A percentile compares a stretch with the other conserved stretches of the same genome.
phyloP scores from a whole-genome alignment of 2,113 vertebrate genomes.

The Anas platyrhynchos region DNA sequence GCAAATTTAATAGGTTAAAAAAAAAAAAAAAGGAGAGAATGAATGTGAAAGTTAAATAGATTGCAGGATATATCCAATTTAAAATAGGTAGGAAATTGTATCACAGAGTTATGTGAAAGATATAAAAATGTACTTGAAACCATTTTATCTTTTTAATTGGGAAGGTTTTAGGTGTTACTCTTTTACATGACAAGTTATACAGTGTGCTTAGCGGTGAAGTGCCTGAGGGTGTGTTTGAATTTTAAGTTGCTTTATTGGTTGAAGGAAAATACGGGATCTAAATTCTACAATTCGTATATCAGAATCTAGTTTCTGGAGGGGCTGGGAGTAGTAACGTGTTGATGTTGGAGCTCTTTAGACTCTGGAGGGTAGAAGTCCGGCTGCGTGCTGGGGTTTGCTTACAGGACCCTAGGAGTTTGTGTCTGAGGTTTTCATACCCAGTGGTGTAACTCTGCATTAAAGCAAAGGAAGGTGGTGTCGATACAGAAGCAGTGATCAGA shows the following conservation, averaged over 20 bases:
- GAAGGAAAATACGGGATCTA: neutral
- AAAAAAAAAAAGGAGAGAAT: neutral
- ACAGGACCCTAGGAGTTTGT: neutral
- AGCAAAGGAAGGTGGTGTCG: neutral
- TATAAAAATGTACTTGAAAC: neutral
- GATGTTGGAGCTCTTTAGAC: neutral
- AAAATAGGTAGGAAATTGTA: neutral
- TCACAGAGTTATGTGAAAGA: neutral
- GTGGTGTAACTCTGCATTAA: neutral
- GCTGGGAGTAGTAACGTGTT: neutral
- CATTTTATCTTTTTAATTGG: neutral
- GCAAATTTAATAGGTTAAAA: neutral
- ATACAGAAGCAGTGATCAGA: neutral
- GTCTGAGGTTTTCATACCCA: neutral
- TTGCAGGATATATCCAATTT: neutral
- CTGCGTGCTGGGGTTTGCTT: neutral
- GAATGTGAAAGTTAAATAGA: neutral
- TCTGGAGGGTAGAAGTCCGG: neutral
- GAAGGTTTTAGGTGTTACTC: neutral
- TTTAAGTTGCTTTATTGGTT: neutral
- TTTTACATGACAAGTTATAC: neutral
- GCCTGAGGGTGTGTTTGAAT: neutral
- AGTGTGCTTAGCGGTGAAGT: neutral
- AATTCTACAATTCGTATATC: neutral
- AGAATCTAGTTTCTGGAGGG: neutral